Evolutionary conservation across 2,113 vertebrate species (phyloP).

Genomic region (Cottus gobio): DNA sequence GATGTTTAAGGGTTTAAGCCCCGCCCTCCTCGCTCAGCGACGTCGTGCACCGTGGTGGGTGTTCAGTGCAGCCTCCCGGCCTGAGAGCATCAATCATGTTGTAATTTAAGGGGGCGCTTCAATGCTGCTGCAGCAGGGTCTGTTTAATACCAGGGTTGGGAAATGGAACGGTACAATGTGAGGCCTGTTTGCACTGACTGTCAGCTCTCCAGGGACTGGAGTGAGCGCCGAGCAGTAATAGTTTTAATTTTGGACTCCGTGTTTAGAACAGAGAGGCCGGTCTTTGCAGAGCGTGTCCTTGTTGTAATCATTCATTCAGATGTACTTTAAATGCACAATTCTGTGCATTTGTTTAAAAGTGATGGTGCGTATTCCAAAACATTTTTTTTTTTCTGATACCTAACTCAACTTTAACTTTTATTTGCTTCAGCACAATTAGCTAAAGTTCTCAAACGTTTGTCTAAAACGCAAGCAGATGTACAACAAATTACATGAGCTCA

Average conservation of each 20-base stretch:
- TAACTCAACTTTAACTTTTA: too few species aligned
- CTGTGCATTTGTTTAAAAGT: neutral
- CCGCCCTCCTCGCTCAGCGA: neutral
- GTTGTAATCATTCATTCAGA: neutral
- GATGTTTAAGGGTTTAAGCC: slow-evolving; percentile 5
- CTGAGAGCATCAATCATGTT: slow-evolving; percentile 36
- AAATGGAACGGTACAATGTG: slow-evolving; percentile 30
- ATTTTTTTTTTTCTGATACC: neutral
- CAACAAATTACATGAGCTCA: neutral
- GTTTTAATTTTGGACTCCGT: slow-evolving; percentile 5
- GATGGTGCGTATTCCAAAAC: too few species aligned
- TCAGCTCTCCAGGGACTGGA: neutral
- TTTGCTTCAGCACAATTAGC: neutral
- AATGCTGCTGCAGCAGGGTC: slow-evolving; percentile 28
- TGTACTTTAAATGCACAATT: neutral
- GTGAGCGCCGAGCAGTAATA: slow-evolving; percentile 15
- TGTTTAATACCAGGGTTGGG: slow-evolving; percentile 50
- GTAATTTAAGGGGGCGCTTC: slow-evolving; percentile 49
- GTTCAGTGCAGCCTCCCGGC: slow-evolving; percentile 22
- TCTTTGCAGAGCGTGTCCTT: neutral
- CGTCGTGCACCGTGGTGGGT: slow-evolving; percentile 34
- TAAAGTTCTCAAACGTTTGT: neutral
- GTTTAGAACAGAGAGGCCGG: neutral
- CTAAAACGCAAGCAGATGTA: neutral
- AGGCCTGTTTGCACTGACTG: slow-evolving; percentile 15